Evolutionary conservation across 2,797 vertebrate genomes (phyloP), one percentile per base, ranked within the genome.

Genomic region (Hemitrygon akajei): DNA sequence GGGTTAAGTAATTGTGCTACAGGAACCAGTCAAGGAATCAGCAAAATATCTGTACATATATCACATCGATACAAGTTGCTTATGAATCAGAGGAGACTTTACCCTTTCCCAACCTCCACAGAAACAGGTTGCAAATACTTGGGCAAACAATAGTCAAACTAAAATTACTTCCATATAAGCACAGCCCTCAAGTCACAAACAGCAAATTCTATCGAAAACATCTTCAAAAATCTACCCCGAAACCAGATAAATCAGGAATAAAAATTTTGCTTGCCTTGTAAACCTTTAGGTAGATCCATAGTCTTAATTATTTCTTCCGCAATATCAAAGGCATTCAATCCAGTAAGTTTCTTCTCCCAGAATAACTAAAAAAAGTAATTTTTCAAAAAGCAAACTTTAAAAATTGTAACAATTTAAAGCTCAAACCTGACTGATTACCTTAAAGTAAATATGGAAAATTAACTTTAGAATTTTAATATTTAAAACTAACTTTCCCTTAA

Each of bases 321-420:
- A 4, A 99, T 99, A 96, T 99, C 99, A 79, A 98, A 99, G 34
- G 99, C 99, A 0, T 98, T 99, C 91, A 99, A 97, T 12, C 99
- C 99, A 34, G 98, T 97, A 93, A 99, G 96, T 93, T 99, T 99
- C 97, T 99, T 99, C 96, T 99, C 99, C 99, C 99, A 99, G 96
- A 99, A 99, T 37, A 99, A 97, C 99, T 99, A 95, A 18, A 82
- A n/a, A 47, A 69, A 95, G 58, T 30, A 92, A 10, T 16, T 76
- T 73, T 69, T 71, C 40, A 66, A 56, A 73, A 25, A 27, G 30
- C 6, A 18, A 91, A n/a, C 30, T 89, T 16, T 20, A 37, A 73
- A n/a, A 47, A 10, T 7, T 93, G 20, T 66, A 20, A 69, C 25
- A 73, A 89, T 69, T 87, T 69, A 37, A 89, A 89, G 34, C 10